phyloP scores from a whole-genome alignment of 1,140 invertebrate genomes.

The Trichogramma pretiosum region DNA sequence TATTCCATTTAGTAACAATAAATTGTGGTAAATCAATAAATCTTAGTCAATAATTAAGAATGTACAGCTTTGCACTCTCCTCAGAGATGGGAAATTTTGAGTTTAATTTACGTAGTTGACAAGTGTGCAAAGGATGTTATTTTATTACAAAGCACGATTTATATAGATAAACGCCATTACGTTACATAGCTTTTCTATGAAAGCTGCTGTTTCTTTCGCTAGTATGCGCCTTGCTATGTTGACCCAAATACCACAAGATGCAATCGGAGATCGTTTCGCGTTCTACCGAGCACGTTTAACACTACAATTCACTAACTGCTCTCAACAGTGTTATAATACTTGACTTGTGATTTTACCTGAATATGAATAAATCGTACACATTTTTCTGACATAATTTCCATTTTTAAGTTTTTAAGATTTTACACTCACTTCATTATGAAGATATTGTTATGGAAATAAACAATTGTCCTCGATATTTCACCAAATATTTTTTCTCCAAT shows the following conservation, averaged over 20 bases:
- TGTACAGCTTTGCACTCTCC: too few species aligned
- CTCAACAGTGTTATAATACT: constrained; percentile 6
- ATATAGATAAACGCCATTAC: too few species aligned
- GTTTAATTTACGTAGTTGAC: constrained; percentile 24
- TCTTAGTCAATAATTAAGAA: constrained; percentile 25
- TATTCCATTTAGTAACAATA: constrained; percentile 25
- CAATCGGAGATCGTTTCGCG: constrained; percentile 16
- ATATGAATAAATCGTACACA: neutral
- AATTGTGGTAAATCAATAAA: constrained; percentile 41
- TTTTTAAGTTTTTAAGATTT: neutral
- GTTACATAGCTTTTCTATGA: too few species aligned
- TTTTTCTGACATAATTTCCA: neutral
- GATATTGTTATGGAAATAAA: too few species aligned
- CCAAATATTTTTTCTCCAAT: too few species aligned
- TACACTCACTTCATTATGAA: neutral
- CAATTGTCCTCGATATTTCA: neutral
- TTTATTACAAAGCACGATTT: constrained; percentile 26
- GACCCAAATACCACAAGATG: constrained; percentile 25
- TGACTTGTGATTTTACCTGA: neutral
- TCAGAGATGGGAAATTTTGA: too few species aligned
- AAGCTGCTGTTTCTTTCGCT: neutral
- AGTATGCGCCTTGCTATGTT: constrained; percentile 20
- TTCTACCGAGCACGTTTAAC: constrained; percentile 13
- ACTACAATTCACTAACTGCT: constrained; percentile 8
- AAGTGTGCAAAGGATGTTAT: constrained; percentile 29